A percentile compares a stretch with the other conserved stretches of the same genome.
Conservation (phyloP, 2,113 vertebrate species). For the Brevimyrus niger region DNA sequence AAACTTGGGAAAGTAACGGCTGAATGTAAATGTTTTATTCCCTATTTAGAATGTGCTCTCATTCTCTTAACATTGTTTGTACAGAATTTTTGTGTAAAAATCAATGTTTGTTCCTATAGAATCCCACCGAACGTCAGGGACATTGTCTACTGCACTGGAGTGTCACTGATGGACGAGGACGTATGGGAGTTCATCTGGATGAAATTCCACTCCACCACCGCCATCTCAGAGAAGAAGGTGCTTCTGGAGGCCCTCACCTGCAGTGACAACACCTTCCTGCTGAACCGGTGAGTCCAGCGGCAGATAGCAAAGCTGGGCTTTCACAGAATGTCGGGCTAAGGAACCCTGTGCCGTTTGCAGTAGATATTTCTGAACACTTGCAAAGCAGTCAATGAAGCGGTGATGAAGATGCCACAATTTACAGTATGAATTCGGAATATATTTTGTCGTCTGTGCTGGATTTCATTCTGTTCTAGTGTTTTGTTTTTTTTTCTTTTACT, state of each 20-base stretch:
- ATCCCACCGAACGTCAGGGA: constrained; percentile 93
- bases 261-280: constrained; percentile 70
- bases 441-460: not conserved
- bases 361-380: not conserved
- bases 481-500: not conserved
- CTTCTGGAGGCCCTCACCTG: constrained; percentile 74
- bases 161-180: constrained; percentile 94
- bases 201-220: constrained; percentile 91
- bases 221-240: constrained; percentile 75
- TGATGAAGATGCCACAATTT: not conserved
- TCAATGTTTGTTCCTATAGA: constrained; percentile 53
- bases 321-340: too few species aligned
- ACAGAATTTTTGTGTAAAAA: not conserved
- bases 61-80: not conserved
- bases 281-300: constrained; percentile 8
- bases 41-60: not conserved
- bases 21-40: not conserved
- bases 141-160: constrained; percentile 95
- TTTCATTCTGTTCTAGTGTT: not conserved
- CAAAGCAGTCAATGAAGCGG: not conserved
- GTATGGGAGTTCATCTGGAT: constrained; percentile 99
- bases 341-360: not conserved
- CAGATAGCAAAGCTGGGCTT: too few species aligned
- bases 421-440: not conserved
- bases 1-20: not conserved